Conservation (phyloP, 1,140 invertebrate genomes). For the Cydia splendana region DNA sequence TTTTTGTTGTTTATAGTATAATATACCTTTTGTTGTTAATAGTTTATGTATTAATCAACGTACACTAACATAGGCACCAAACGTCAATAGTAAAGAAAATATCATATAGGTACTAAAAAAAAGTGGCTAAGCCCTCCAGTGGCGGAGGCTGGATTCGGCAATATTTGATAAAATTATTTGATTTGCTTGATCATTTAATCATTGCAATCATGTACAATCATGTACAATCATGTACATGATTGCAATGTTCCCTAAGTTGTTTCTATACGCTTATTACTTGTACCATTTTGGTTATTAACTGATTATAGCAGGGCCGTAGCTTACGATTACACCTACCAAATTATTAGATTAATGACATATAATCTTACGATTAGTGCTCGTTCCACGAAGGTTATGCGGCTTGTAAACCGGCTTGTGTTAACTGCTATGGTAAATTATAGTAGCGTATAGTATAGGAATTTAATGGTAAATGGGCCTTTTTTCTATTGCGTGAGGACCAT, state of each 20-base stretch:
- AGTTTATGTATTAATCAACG: no score
- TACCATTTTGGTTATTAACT: neutral
- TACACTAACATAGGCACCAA: no score
- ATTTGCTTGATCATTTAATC: no score
- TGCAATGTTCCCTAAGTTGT: neutral
- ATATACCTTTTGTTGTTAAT: no score
- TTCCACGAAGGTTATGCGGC: constrained; percentile 6
- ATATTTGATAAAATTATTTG: no score
- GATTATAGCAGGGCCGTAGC: neutral
- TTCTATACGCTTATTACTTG: constrained; percentile 3
- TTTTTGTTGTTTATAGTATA: no score
- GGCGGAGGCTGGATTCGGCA: no score
- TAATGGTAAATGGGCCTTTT: neutral
- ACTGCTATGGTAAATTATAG: neutral
- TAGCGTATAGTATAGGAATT: neutral
- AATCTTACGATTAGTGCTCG: constrained; percentile 16
- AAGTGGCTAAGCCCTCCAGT: no score
- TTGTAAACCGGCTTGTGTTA: neutral
- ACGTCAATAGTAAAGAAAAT: no score
- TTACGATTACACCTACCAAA: constrained; percentile 23
- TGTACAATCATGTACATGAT: no score
- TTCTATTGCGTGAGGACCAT: neutral
- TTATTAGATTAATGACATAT: constrained; percentile 32
- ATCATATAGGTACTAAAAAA: no score
- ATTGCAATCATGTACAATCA: no score